Base-by-base conservation (phyloP, 2,888 invertebrate species). In the Nymphalis urticae region DNA sequence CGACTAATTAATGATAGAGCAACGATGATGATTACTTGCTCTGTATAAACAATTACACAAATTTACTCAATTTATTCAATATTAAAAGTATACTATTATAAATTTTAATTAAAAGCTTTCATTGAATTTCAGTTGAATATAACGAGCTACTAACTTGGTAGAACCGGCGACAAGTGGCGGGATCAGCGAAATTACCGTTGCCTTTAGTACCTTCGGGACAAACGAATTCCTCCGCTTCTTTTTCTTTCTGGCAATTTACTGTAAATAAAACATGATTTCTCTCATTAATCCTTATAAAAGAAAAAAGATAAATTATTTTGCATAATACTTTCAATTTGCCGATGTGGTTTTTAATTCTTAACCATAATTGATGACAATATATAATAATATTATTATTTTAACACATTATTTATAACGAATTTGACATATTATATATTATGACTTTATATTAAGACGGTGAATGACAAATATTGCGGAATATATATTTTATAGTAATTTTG, bases 181-280 rank as follows among this genome's bases (percentile, higher is more conserved):
- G 97, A 90, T 97, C 97, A 24, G 97, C 97, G 83, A 95, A 97
- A 85, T 97, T 97, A 71, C 97, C 97, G 87, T 97, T 97, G 72
- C 96, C 97, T 64, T 79, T 80, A 60, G 95, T 94, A 60, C 95
- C 95, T 85, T 96, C 95, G n/a, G 97, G 97, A 85, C 97, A 97
- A 71, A 92, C 90, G 80, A 95, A 97, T 62, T 96, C 95, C 76
- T 95, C 80, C 59, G 94, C 94, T 76, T 93, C 93, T 72, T 95
- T 94, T 62, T 75, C 76, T 75, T 76, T 76, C 77, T 92, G 92
- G 73, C 86, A 85, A 76, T 81, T 85, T 72, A 85, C 92, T 92
- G 85, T 61, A 89, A 89, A 73, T 69, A 69, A 75, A 71, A 69
- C 36, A 56, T 61, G 24, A 53, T 19, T 53, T 53, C 24, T 3